A percentile compares a stretch with the other conserved stretches of the same genome.
Conservation (phyloP, 2,797 vertebrate genomes). For the Mionectes olivaceus region DNA sequence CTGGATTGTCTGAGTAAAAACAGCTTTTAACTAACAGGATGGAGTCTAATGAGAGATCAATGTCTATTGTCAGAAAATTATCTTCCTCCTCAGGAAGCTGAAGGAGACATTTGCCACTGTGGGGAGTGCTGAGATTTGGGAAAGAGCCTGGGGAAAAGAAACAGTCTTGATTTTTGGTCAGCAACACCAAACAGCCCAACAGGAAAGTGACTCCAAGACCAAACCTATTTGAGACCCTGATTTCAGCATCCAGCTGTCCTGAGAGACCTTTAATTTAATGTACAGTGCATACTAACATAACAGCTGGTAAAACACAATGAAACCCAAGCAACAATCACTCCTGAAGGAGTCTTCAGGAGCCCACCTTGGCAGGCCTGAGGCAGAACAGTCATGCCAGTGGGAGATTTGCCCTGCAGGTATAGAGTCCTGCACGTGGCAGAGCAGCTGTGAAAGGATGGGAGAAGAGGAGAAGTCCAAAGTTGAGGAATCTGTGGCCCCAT, state of each 20-base stretch:
- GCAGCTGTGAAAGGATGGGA: background rate
- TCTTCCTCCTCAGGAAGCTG: constrained; percentile 31
- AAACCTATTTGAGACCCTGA: background rate
- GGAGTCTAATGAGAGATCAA: constrained; percentile 68
- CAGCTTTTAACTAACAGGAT: constrained; percentile 69
- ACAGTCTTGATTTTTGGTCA: background rate
- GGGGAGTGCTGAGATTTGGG: background rate
- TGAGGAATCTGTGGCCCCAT: background rate
- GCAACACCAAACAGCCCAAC: background rate
- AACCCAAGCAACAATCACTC: background rate
- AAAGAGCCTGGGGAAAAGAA: background rate
- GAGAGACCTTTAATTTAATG: background rate
- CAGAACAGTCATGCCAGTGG: background rate
- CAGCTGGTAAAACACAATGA: background rate
- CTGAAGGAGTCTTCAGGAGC: background rate
- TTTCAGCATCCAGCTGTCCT: background rate
- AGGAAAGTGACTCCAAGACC: background rate
- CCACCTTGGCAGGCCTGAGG: background rate
- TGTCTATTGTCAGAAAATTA: constrained; percentile 58
- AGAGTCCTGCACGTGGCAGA: background rate
- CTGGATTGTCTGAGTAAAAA: constrained; percentile 60
- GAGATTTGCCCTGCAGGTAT: background rate
- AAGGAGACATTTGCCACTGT: constrained; percentile 11
- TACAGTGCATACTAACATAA: background rate
- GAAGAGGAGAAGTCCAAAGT: background rate